A percentile compares a stretch with the other conserved stretches of the same genome.
These are phyloP conservation scores for Falcaria lacertinaria DNA, from an alignment of 2,888 invertebrate species.

Conservation along the genomic window DNA sequence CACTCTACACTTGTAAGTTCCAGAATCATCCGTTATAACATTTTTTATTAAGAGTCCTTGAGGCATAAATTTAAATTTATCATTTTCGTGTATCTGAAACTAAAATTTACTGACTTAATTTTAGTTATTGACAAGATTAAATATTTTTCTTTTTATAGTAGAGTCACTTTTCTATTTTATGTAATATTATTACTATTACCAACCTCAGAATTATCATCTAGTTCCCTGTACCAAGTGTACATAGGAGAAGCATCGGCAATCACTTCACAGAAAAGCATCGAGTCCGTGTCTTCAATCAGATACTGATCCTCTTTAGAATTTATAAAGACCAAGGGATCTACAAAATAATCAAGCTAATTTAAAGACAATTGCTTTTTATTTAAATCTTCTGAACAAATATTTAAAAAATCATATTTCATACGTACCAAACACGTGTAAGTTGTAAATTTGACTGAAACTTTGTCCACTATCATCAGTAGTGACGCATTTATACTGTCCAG, in stretches of 20 bases:
- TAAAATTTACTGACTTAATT: background rate
- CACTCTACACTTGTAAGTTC: constrained; percentile 35
- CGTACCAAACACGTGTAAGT: constrained; percentile 56
- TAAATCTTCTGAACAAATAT: too few species aligned
- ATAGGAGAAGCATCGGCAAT: constrained; percentile 36
- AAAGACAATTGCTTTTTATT: too few species aligned
- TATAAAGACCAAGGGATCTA: constrained; percentile 51
- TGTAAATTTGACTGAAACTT: constrained; percentile 28
- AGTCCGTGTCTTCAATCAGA: constrained; percentile 39
- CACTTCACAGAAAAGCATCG: constrained; percentile 47
- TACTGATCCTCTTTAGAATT: constrained; percentile 36
- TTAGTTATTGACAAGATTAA: background rate
- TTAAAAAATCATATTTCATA: constrained; percentile 10
- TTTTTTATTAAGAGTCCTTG: constrained; percentile 38
- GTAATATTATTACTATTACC: constrained; percentile 10
- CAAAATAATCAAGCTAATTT: constrained; percentile 1
- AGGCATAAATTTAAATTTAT: constrained; percentile 40
- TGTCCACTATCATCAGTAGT: constrained; percentile 38
- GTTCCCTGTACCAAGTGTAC: constrained; percentile 51
- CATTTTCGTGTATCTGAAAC: constrained; percentile 37
- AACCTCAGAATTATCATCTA: constrained; percentile 33
- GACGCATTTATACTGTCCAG: constrained; percentile 56
- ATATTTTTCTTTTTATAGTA: background rate
- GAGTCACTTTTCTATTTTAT: too few species aligned
- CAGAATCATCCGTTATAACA: constrained; percentile 28